Base-by-base conservation (phyloP, 2,888 invertebrate genomes). In the Encarsia formosa region DNA sequence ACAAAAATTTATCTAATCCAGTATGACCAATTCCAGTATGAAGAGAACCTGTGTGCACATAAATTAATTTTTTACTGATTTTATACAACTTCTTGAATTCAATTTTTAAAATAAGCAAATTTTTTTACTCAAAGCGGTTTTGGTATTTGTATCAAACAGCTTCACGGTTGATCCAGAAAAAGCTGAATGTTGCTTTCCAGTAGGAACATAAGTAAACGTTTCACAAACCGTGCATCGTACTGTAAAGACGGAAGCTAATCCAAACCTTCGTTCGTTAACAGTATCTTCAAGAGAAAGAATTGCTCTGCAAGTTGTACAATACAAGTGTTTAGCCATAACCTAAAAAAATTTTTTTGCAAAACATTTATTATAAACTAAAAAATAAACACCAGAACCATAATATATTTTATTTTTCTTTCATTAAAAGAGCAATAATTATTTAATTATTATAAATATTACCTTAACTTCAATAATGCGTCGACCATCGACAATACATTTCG, bases 201-300 rank as follows among this genome's bases (percentile, higher is more conserved):
- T 34, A 1, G 13, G 13, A 5, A 34, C 34, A 5, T 5, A 34
- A 34, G 9, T 34, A 5, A 15, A n/a, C 13, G 29, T 29, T 8
- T 29, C 29, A 29, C 29, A 29, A 9, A 9, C 18, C 37, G 15
- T 35, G 16, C 37, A 18, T 38, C 13, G 13, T 19, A 38, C 11
- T 13, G 13, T 19, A 38, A 19, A 9, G 18, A 6, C 15, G 35
- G 15, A 29, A 2, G 50, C 39, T 11, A 45, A 16, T 16, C 39
- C 44, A 11, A n/a, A n/a, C 32, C 24, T 37, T 2, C 1, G 31
- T 39, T 50, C 50, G 16, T 50, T 20, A 16, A 42, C 44, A 8
- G 23, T 44, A n/a, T 39, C 32, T 8, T 44, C 39, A 6, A 50
- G 34, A 3, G 29, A 44, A 23, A 50, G 62, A 23, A 40, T 20